A percentile compares a stretch with the other conserved stretches of the same genome.
Evolutionary conservation across 2,797 vertebrate genomes (phyloP).

Genomic region (Notoglanidium macrostoma): DNA sequence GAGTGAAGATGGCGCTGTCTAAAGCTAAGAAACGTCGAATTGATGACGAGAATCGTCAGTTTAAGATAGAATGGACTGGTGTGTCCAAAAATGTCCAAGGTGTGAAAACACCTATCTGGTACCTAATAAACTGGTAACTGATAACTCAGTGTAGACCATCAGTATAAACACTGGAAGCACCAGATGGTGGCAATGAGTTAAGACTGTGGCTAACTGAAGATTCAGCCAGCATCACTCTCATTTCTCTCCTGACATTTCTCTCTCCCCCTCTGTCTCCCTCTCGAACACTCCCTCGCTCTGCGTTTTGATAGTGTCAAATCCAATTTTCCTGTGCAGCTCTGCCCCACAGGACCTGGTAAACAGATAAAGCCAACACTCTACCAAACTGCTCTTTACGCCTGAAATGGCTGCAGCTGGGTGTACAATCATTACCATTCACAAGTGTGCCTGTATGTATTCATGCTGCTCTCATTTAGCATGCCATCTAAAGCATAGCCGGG

Average conservation of each 20-base stretch:
- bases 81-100: neutral
- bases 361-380: conserved; percentile 71
- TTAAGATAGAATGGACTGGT: too few species aligned
- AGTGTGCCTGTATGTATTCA: conserved; percentile 28
- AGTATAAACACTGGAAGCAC: conserved; percentile 28
- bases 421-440: conserved; percentile 44
- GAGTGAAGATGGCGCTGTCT: too few species aligned
- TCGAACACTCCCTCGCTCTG: conserved; percentile 19
- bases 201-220: neutral
- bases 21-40: too few species aligned
- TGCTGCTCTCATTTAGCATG: neutral
- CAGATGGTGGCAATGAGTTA: conserved; percentile 24
- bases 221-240: conserved; percentile 7
- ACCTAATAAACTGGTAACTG: neutral
- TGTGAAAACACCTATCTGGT: neutral
- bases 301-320: conserved; percentile 68
- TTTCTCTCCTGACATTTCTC: conserved; percentile 8
- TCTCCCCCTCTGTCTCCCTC: neutral
- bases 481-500: conserved; percentile 1
- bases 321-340: conserved; percentile 72
- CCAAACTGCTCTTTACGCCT: conserved; percentile 66
- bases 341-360: conserved; percentile 72
- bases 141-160: neutral
- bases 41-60: too few species aligned
- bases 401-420: conserved; percentile 53